A percentile compares a stretch with the other conserved stretches of the same genome.
Conservation (phyloP, 2,888 invertebrate genomes). For the Anthophora plumipes region DNA sequence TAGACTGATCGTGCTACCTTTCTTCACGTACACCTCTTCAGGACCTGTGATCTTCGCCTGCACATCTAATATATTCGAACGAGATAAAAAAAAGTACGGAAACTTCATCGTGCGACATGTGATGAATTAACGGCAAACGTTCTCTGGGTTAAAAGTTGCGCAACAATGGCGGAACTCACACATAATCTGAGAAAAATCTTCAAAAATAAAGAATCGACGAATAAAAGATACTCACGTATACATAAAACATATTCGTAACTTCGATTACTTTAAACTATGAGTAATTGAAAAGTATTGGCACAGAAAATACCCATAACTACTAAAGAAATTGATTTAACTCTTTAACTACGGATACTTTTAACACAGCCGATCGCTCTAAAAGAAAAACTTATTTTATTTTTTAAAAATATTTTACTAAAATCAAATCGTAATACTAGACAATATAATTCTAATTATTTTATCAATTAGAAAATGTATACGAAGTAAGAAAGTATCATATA, state of each 20-base stretch:
- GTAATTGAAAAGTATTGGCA: too few relatives aligned
- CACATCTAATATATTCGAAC: constrained; percentile 81
- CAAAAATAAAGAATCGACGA: constrained; percentile 14
- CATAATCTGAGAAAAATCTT: background rate
- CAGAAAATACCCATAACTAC: too few relatives aligned
- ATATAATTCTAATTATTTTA: too few relatives aligned
- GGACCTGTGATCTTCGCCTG: constrained; percentile 85
- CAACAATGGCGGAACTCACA: background rate
- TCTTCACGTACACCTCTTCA: constrained; percentile 85
- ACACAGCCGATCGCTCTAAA: too few relatives aligned
- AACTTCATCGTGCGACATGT: background rate
- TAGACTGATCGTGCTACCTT: constrained; percentile 85
- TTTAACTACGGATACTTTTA: too few relatives aligned
- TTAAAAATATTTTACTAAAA: too few relatives aligned
- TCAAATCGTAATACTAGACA: too few relatives aligned
- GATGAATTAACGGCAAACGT: background rate
- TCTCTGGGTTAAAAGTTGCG: background rate
- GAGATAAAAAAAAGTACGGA: background rate
- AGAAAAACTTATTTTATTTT: too few relatives aligned
- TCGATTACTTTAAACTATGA: background rate
- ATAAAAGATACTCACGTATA: constrained; percentile 5
- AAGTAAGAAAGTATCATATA: too few relatives aligned
- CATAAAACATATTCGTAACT: constrained; percentile 26
- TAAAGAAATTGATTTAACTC: too few relatives aligned
- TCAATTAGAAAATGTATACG: too few relatives aligned